Percentiles rank a stretch among this genome's conserved stretches.
Evolutionary conservation across 1,140 invertebrate species (phyloP).

Genomic region (Cheumatopsyche charites): DNA sequence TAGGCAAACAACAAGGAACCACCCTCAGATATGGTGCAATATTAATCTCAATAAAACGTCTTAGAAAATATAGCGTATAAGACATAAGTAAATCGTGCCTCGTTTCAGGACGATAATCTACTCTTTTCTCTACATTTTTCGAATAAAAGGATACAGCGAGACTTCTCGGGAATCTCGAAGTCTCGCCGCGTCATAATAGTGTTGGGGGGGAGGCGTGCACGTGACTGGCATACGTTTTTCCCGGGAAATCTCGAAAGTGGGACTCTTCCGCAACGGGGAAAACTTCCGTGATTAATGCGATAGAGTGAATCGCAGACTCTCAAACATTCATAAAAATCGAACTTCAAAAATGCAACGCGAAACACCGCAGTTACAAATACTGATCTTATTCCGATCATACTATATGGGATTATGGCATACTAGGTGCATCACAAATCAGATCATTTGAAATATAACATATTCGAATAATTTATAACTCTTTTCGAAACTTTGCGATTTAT

Average conservation of each 20-base stretch:
- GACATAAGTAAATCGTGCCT: not conserved
- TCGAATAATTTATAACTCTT: no score
- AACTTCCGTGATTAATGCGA: slow-evolving; percentile 20
- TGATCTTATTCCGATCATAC: no score
- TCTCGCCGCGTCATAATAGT: slow-evolving; percentile 17
- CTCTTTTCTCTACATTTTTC: not conserved
- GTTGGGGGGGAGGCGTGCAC: slow-evolving; percentile 9
- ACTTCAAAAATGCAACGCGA: no score
- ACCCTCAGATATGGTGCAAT: no score
- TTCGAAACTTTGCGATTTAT: no score
- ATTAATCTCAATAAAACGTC: slow-evolving; percentile 24
- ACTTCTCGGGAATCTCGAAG: slow-evolving; percentile 5
- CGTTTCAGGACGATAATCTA: slow-evolving; percentile 12
- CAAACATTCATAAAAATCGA: not conserved
- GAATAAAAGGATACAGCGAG: not conserved
- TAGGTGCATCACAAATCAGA: no score
- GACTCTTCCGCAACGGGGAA: not conserved
- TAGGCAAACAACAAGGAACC: no score
- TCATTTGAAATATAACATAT: no score
- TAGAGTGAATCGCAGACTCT: not conserved
- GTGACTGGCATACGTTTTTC: slow-evolving; percentile 1
- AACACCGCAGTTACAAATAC: no score
- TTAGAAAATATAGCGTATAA: not conserved
- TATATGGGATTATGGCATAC: no score
- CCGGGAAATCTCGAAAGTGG: slow-evolving; percentile 7